These are phyloP conservation scores for Peromyscus nudipes DNA, from an alignment of 2,797 vertebrate species.

Conservation along the genomic window DNA sequence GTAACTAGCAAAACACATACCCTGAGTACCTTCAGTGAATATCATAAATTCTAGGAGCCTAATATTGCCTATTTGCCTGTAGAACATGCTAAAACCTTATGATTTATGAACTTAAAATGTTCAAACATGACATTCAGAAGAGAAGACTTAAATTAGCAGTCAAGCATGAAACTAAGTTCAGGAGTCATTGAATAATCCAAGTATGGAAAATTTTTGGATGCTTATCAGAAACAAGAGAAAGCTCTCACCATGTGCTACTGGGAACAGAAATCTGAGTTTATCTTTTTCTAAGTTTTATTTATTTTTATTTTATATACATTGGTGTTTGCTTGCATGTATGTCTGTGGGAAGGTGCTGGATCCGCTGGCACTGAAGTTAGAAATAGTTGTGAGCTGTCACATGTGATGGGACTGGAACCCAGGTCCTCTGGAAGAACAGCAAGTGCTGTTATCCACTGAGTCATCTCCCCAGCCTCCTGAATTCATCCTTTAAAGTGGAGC, in stretches of 20 bases:
- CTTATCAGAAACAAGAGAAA: neutral
- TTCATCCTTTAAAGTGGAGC: neutral
- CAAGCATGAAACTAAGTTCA: neutral
- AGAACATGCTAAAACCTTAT: neutral
- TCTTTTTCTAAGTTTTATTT: neutral
- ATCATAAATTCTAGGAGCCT: too few relatives aligned
- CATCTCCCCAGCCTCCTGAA: neutral
- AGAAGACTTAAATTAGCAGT: neutral
- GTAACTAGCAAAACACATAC: too few relatives aligned
- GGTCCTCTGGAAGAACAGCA: neutral
- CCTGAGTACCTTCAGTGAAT: too few relatives aligned
- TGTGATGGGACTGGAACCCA: neutral
- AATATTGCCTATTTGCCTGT: neutral
- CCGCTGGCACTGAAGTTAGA: neutral
- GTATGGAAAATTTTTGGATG: neutral
- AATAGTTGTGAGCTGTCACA: neutral
- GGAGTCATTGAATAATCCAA: neutral
- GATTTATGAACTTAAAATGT: neutral
- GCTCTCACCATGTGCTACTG: fast-evolving
- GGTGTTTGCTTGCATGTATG: neutral
- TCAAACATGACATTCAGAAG: neutral
- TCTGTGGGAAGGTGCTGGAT: neutral
- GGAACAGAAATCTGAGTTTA: neutral
- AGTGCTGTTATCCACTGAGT: neutral
- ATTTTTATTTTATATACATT: neutral